Percentiles rank a stretch among this genome's conserved stretches.
Evolutionary conservation across 2,888 invertebrate species (phyloP).

Genomic region (Amphiduros pacificus): DNA sequence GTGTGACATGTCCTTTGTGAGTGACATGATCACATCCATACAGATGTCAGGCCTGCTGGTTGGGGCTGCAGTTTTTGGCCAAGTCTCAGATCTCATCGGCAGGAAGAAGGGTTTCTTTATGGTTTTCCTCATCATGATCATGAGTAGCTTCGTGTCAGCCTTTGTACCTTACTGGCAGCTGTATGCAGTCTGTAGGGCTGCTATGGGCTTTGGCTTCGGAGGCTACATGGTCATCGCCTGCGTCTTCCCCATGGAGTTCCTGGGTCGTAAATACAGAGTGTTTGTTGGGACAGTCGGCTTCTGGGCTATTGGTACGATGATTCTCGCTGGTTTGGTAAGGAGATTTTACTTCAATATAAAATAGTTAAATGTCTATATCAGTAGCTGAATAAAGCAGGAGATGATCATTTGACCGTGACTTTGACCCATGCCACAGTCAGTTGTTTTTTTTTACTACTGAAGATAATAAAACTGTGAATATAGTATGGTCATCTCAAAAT

Average conservation of each 20-base stretch:
- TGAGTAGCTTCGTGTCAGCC: slow-evolving; percentile 16
- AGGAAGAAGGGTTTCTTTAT: slow-evolving; percentile 21
- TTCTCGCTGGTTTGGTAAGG: slow-evolving; percentile 19
- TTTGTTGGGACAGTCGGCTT: slow-evolving; percentile 25
- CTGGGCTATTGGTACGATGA: slow-evolving; percentile 24
- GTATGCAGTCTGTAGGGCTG: slow-evolving; percentile 6
- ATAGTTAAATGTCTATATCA: too few species aligned
- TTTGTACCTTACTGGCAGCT: slow-evolving; percentile 19
- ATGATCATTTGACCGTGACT: too few species aligned
- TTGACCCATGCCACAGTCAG: too few species aligned
- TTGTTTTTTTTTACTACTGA: too few species aligned
- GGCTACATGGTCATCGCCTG: slow-evolving; percentile 21
- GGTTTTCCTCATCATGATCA: slow-evolving; percentile 7
- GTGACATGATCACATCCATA: slow-evolving; percentile 20
- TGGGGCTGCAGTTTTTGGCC: slow-evolving; percentile 19
- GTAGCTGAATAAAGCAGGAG: too few species aligned
- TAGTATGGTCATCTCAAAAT: too few species aligned
- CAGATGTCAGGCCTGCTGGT: slow-evolving; percentile 24
- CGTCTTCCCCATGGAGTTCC: slow-evolving; percentile 25
- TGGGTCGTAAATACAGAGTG: slow-evolving; percentile 18
- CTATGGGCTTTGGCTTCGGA: slow-evolving; percentile 22
- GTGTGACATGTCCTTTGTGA: slow-evolving; percentile 19
- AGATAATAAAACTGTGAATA: too few species aligned
- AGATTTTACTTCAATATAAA: too few species aligned
- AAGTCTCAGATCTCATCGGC: slow-evolving; percentile 21